Evolutionary conservation across 1,140 invertebrate species (phyloP).

Genomic region (Megathymus violae): DNA sequence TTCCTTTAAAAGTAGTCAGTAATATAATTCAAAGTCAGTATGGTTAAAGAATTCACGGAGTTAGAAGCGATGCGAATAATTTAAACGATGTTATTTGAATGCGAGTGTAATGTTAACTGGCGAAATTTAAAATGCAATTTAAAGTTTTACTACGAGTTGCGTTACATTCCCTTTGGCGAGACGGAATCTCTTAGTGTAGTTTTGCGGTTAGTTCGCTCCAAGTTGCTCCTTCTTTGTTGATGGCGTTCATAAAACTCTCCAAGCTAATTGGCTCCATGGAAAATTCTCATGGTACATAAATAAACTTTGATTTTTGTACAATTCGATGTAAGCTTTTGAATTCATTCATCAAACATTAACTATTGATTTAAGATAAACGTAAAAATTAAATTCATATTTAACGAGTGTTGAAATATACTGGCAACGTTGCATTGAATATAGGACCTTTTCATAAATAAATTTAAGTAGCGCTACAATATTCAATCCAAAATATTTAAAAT

Average conservation of each 20-base stretch:
- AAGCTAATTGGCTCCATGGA: slow-evolving; percentile 56
- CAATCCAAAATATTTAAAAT: no score
- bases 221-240: slow-evolving; percentile 59
- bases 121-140: slow-evolving; percentile 76
- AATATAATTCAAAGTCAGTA: slow-evolving; percentile 17
- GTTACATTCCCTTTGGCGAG: slow-evolving; percentile 66
- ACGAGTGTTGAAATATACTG: slow-evolving; percentile 24
- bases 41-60: slow-evolving; percentile 34
- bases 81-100: slow-evolving; percentile 49
- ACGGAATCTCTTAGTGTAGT: slow-evolving; percentile 66
- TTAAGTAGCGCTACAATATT: background rate
- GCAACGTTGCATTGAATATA: slow-evolving; percentile 27
- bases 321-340: background rate
- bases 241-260: slow-evolving; percentile 55
- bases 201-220: slow-evolving; percentile 60
- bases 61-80: slow-evolving; percentile 41
- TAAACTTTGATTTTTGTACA: slow-evolving; percentile 7
- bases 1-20: background rate
- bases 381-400: slow-evolving; percentile 34
- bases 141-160: slow-evolving; percentile 62
- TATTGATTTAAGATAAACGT: slow-evolving; percentile 30
- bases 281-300: slow-evolving; percentile 6
- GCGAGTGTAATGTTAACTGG: slow-evolving; percentile 59
- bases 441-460: slow-evolving; percentile 18
- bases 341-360: slow-evolving; percentile 22